Conservation (phyloP, 2,113 vertebrate genomes). For the Galbula dea region DNA sequence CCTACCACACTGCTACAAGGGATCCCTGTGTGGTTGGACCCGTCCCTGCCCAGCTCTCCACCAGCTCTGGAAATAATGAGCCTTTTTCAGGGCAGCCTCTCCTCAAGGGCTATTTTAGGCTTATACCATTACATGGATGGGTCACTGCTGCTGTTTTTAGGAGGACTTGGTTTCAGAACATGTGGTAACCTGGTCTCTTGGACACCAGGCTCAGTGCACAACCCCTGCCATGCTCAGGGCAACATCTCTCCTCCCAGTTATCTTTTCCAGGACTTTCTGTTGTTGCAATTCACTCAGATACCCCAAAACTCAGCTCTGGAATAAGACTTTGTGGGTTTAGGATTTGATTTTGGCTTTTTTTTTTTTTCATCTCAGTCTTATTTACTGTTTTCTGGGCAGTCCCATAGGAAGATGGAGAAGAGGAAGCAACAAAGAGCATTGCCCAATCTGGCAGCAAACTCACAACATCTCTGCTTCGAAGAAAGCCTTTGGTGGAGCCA, state of each 20-base stretch:
- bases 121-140: rapidly evolving
- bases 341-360: not conserved
- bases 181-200: not conserved
- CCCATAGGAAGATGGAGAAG: not conserved
- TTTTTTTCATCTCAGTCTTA: not conserved
- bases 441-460: not conserved
- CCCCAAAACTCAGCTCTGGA: not conserved
- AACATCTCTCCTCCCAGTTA: not conserved
- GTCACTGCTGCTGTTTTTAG: not conserved
- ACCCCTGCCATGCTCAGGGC: not conserved
- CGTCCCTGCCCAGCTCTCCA: not conserved
- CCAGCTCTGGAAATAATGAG: not conserved
- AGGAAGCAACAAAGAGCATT: not conserved
- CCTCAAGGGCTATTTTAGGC: not conserved
- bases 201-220: not conserved
- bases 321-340: not conserved
- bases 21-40: rapidly evolving
- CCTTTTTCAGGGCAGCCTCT: not conserved
- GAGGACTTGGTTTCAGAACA: not conserved
- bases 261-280: not conserved
- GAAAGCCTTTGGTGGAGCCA: not conserved
- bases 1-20: not conserved
- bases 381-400: not conserved
- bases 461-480: not conserved
- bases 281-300: not conserved